Base-by-base conservation (phyloP, 2,888 invertebrate genomes). In the Thymelicus lineola region DNA sequence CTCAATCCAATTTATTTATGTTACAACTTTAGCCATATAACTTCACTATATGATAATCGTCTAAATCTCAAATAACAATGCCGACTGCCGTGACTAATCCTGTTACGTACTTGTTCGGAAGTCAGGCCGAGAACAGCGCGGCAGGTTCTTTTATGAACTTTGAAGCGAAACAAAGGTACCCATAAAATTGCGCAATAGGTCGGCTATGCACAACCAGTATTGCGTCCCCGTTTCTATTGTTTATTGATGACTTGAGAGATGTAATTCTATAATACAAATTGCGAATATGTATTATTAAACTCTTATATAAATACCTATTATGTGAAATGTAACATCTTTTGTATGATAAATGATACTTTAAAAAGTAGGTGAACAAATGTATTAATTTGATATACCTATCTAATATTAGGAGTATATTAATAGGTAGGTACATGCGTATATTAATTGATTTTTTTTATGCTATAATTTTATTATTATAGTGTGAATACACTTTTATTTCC, bases 101-200 rank as follows among this genome's bases (percentile, higher is more conserved):
- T 14, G 61, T 68, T 67, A 53, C 53, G 20, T 53, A 53, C 61
- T 68, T 55, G 68, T 68, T 61, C 61, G 55, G 68, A 68, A 68
- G 61, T 68, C 68, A 55, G 46, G 36, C 17, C 45, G 42, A 55
- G 55, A 67, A 36, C 53, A 46, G 55, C 62, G 61, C 35, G 14
- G 35, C 68, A 68, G 46, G 36, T 62, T 62, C 45, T 55, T 67
- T 62, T 61, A 62, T 61, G 60, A 68, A 62, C 68, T 55, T 68
- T 53, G 58, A 66, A 61, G 60, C 20, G 59, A 68, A 68, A 68
- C 61, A 68, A 68, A 66, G 66, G 66, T 28, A 36, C 15, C 17
- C 55, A 61, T 68, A 68, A 68, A 55, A 55, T 61, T 55, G 46
- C 60, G 66, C 60, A 66, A 66, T 10, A 59, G 20, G 50, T 63